A percentile compares a stretch with the other conserved stretches of the same genome.
Evolutionary conservation across 2,113 vertebrate species (phyloP).

Genomic region (Anguilla rostrata): DNA sequence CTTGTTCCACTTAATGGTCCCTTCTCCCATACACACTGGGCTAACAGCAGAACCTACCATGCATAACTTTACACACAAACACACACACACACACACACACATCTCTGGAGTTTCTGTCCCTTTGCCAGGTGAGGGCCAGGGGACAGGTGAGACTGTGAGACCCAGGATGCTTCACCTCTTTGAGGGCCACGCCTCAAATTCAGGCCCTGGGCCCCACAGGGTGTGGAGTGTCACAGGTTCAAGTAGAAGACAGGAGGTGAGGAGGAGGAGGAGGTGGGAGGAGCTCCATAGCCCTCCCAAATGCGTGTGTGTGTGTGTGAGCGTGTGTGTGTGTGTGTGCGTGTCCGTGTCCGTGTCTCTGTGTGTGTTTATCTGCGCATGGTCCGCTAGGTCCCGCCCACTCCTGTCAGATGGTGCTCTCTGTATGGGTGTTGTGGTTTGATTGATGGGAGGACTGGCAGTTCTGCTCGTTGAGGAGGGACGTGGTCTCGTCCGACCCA

Average conservation of each 20-base stretch:
- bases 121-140: too few relatives aligned
- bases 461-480: slow-evolving; percentile 87
- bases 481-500: slow-evolving; percentile 81
- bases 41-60: not conserved
- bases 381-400: not conserved
- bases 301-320: not conserved
- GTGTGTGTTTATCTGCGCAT: not conserved
- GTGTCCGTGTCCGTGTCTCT: slow-evolving; percentile 20
- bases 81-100: not conserved
- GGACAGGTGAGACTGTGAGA: too few relatives aligned
- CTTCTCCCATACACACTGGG: not conserved
- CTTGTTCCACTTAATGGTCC: not conserved
- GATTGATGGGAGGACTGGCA: slow-evolving; percentile 61
- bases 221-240: slow-evolving; percentile 1
- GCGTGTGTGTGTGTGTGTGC: not conserved
- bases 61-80: not conserved
- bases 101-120: not conserved
- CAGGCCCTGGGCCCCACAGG: not conserved
- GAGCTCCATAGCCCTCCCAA: not conserved
- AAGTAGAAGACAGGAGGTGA: not conserved
- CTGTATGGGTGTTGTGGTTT: slow-evolving; percentile 67
- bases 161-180: not conserved
- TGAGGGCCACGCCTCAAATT: not conserved
- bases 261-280: not conserved
- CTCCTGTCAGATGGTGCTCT: slow-evolving; percentile 61